These are phyloP conservation scores for Lordiphosa collinella DNA, from an alignment of 1,140 invertebrate species.

Conservation along the genomic window DNA sequence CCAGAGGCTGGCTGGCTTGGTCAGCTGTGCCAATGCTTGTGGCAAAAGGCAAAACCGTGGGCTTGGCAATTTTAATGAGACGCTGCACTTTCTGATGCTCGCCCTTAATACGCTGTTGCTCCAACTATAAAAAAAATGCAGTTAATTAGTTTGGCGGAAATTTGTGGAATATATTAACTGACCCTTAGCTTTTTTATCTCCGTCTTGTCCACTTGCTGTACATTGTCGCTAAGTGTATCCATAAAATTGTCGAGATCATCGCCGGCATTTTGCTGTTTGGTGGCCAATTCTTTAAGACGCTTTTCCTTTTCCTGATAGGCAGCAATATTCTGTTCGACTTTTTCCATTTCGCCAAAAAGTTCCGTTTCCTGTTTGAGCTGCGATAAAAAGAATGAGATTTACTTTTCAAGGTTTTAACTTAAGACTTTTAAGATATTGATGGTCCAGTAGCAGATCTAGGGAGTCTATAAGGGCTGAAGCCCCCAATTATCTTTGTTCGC, in stretches of 20 bases:
- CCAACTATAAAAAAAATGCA: constrained; percentile 79
- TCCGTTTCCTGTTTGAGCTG: constrained; percentile 86
- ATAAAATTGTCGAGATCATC: constrained; percentile 87
- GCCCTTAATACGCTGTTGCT: constrained; percentile 85
- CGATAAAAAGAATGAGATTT: constrained; percentile 50
- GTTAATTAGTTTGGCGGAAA: neutral
- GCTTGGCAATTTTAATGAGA: constrained; percentile 89
- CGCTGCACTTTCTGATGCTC: constrained; percentile 86
- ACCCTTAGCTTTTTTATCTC: constrained; percentile 81
- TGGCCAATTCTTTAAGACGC: constrained; percentile 81
- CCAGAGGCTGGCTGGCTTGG: neutral
- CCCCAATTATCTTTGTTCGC: too few relatives aligned
- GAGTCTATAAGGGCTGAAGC: too few relatives aligned
- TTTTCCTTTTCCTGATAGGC: constrained; percentile 76
- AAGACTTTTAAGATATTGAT: too few relatives aligned
- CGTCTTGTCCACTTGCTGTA: constrained; percentile 80
- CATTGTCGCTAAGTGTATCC: constrained; percentile 81
- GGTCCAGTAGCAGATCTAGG: too few relatives aligned
- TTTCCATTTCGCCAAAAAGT: constrained; percentile 82
- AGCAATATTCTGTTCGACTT: constrained; percentile 83
- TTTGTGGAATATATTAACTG: neutral
- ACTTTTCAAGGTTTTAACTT: neutral
- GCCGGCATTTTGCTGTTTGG: constrained; percentile 47
- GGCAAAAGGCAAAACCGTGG: constrained; percentile 69
- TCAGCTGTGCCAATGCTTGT: neutral